Conservation (phyloP, 37 sponge, comb jelly and placozoan species). For the Theonella swinhoei region DNA sequence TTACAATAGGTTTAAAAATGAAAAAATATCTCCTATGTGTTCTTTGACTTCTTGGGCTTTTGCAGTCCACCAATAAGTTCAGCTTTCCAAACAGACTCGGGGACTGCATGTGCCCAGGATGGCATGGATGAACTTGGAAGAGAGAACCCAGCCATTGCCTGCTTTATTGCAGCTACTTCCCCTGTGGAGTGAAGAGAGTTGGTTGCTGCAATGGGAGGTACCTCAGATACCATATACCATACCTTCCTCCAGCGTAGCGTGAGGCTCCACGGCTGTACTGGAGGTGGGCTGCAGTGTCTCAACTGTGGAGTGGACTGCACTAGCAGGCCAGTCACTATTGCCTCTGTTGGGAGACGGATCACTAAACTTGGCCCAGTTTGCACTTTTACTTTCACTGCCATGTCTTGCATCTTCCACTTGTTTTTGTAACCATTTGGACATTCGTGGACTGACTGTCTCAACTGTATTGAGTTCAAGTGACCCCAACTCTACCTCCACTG, state of each 20-base stretch:
- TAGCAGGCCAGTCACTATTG: not conserved
- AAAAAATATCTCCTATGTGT: not conserved
- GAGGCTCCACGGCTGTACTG: not conserved
- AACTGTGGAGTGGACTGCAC: too few relatives aligned
- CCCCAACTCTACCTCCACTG: not conserved
- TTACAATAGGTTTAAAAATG: too few relatives aligned
- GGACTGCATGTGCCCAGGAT: slow-evolving; percentile 83
- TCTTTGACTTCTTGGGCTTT: slow-evolving; percentile 15
- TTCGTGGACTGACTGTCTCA: too few relatives aligned
- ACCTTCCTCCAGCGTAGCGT: not conserved
- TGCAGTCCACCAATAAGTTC: slow-evolving; percentile 61
- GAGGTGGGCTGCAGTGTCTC: too few relatives aligned
- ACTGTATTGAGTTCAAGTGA: not conserved
- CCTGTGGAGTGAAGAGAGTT: slow-evolving; percentile 34
- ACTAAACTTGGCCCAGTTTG: not conserved
- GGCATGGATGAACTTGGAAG: slow-evolving; percentile 62
- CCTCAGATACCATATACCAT: too few relatives aligned
- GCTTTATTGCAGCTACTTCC: slow-evolving; percentile 58
- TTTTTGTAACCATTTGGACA: not conserved
- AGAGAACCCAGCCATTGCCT: slow-evolving; percentile 78
- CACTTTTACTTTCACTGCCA: not conserved
- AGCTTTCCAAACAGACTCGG: slow-evolving; percentile 89
- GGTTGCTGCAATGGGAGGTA: too few relatives aligned
- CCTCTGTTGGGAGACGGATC: not conserved
- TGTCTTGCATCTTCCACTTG: not conserved